phyloP scores from a whole-genome alignment of 2,113 vertebrate species.

The Capreolus pygargus region DNA sequence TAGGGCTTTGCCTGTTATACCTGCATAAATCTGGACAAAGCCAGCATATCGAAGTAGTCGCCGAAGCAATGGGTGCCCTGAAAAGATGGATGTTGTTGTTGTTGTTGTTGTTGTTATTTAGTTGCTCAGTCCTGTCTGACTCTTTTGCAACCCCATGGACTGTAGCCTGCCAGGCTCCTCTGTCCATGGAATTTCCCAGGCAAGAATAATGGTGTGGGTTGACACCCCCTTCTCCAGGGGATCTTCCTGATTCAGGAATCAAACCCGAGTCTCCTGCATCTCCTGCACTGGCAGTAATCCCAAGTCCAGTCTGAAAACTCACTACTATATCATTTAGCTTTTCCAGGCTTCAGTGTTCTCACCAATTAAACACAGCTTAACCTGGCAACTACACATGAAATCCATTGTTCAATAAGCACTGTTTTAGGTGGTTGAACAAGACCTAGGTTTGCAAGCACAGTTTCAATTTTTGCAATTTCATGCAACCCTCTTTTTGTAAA shows the following conservation, averaged over 20 bases:
- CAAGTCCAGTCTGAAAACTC: background rate
- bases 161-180: background rate
- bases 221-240: background rate
- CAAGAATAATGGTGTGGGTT: background rate
- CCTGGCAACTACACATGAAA: background rate
- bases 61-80: background rate
- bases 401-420: background rate
- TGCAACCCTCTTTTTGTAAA: background rate
- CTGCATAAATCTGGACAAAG: background rate
- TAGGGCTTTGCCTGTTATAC: background rate
- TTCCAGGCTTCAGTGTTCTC: background rate
- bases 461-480: background rate
- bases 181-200: background rate
- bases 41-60: background rate
- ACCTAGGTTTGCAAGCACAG: background rate
- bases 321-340: background rate
- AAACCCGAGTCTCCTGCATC: background rate
- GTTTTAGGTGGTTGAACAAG: background rate
- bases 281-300: background rate
- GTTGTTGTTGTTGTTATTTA: background rate
- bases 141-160: background rate
- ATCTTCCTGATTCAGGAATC: background rate
- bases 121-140: background rate
- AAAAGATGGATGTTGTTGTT: background rate
- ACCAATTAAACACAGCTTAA: background rate